Conservation (phyloP, 2,113 vertebrate species). For the Bothrops jararaca region DNA sequence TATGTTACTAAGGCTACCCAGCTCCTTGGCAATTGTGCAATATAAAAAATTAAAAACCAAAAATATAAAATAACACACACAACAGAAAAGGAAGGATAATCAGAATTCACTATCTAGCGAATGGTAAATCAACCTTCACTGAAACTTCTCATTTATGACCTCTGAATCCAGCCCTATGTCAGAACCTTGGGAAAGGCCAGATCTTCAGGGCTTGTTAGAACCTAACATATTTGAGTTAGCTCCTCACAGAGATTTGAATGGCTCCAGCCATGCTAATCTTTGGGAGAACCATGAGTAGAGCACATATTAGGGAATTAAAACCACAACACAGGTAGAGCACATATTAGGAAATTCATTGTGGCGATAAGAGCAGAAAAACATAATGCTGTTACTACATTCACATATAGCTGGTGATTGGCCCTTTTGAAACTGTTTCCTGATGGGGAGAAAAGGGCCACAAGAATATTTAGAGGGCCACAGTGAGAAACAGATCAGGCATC, state of each 20-base stretch:
- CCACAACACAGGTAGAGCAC: not conserved
- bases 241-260: not conserved
- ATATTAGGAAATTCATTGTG: not conserved
- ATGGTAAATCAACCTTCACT: not conserved
- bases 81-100: not conserved
- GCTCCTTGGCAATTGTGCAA: not conserved
- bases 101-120: not conserved
- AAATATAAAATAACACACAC: not conserved
- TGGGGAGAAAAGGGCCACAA: not conserved
- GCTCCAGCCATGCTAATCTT: not conserved
- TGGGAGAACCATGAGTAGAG: not conserved
- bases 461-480: not conserved
- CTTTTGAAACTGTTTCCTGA: not conserved
- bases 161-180: not conserved
- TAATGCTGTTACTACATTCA: not conserved
- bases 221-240: not conserved
- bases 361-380: not conserved
- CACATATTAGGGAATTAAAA: not conserved
- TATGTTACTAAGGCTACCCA: not conserved
- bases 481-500: not conserved
- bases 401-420: not conserved
- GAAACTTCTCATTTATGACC: not conserved
- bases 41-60: not conserved
- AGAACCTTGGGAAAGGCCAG: not conserved
- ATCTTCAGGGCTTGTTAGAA: not conserved